Conservation (phyloP, 2,113 vertebrate genomes). For the Phocoena sinus region DNA sequence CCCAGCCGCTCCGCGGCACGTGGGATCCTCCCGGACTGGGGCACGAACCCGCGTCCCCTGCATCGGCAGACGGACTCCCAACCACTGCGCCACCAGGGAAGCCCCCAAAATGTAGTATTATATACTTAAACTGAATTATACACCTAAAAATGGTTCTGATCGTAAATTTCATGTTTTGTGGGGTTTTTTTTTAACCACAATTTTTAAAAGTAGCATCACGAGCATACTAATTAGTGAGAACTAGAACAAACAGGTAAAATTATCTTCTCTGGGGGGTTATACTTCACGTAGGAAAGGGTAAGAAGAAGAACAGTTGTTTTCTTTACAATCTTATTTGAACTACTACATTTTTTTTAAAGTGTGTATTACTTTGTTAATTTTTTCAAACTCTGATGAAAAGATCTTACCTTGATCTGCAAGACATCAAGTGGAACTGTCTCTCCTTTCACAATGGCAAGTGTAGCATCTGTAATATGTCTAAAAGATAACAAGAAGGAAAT, state of each 20-base stretch:
- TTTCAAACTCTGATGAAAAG: slow-evolving; percentile 32
- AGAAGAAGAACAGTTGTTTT: background rate
- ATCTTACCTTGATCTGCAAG: slow-evolving; percentile 92
- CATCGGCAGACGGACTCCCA: too few species aligned
- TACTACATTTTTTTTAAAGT: background rate
- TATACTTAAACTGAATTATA: background rate
- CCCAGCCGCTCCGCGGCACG: too few species aligned
- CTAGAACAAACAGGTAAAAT: background rate
- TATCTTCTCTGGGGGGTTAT: background rate
- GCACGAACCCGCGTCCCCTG: too few species aligned
- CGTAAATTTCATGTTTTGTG: background rate
- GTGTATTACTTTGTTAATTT: background rate
- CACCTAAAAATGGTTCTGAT: background rate
- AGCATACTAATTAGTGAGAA: background rate
- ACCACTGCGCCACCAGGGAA: too few species aligned
- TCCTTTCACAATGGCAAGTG: slow-evolving; percentile 93
- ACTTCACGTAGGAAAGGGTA: background rate
- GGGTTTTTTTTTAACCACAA: background rate
- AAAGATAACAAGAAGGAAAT: background rate
- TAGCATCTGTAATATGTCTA: slow-evolving; percentile 91
- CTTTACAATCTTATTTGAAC: background rate
- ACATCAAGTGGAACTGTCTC: slow-evolving; percentile 94
- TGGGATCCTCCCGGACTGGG: too few species aligned
- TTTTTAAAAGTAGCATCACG: background rate
- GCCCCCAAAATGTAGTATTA: background rate